Percentiles rank a stretch among this genome's conserved stretches.
phyloP scores from a whole-genome alignment of 2,888 invertebrate species.

The Loripinus fragilis region DNA sequence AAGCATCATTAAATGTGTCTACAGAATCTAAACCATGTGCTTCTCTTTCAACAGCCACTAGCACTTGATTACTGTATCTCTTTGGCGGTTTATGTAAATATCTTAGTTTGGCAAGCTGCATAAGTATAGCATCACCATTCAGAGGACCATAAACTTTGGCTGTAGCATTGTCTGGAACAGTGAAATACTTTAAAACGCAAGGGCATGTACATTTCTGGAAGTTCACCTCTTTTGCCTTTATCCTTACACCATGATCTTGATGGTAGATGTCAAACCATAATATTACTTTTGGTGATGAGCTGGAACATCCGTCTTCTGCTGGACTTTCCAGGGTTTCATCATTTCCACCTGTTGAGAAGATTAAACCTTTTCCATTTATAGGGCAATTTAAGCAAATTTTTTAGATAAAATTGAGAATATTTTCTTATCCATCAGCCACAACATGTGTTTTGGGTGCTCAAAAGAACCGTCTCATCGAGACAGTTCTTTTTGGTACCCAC shows the following conservation, averaged over 20 bases:
- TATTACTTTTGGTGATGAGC: conserved; percentile 16
- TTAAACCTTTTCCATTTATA: no score
- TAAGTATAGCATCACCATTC: conserved; percentile 25
- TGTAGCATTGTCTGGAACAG: background rate
- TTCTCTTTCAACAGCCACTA: conserved; percentile 32
- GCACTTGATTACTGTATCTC: conserved; percentile 14
- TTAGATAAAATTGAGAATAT: no score
- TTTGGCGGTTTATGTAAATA: background rate
- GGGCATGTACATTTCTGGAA: conserved; percentile 19
- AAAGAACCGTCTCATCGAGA: no score
- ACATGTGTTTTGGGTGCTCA: no score
- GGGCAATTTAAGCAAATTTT: no score
- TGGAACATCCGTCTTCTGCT: background rate
- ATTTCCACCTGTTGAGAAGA: background rate
- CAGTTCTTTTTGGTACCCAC: no score
- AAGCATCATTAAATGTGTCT: conserved; percentile 13
- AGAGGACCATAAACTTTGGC: background rate
- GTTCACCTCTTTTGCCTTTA: background rate
- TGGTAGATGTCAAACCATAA: conserved; percentile 29
- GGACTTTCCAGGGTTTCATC: background rate
- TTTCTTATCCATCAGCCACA: no score
- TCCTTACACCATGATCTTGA: conserved; percentile 15
- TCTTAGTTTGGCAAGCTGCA: conserved; percentile 14
- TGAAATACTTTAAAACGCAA: background rate
- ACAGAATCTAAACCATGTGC: background rate